Evolutionary conservation across 2,888 invertebrate species (phyloP).

Genomic region (Habrosyne pyritoides): DNA sequence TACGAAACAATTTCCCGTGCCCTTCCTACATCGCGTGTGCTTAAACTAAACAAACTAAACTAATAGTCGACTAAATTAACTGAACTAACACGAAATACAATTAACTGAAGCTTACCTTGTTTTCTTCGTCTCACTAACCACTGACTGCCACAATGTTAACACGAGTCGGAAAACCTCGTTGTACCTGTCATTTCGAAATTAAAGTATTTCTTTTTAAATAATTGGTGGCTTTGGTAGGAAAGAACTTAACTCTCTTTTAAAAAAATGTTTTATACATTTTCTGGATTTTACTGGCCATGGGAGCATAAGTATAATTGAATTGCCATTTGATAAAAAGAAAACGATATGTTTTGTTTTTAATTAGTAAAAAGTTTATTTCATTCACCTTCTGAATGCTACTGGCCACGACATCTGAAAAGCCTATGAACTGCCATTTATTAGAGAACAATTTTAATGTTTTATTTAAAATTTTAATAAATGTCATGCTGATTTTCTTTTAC

Average conservation of each 20-base stretch:
- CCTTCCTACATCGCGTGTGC: slow-evolving; percentile 38
- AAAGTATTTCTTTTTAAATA: background rate
- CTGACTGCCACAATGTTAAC: slow-evolving; percentile 11
- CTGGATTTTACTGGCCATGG: too few species aligned
- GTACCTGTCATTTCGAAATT: background rate
- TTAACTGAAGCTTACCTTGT: slow-evolving; percentile 34
- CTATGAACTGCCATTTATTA: background rate
- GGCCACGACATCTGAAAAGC: background rate
- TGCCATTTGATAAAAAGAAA: too few species aligned
- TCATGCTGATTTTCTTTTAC: background rate
- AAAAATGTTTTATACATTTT: too few species aligned
- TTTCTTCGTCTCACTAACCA: slow-evolving; percentile 10
- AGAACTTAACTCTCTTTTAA: too few species aligned
- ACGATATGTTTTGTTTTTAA: too few species aligned
- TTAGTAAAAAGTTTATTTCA: background rate
- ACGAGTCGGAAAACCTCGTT: slow-evolving; percentile 9
- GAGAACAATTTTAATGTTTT: background rate
- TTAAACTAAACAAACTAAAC: slow-evolving; percentile 37
- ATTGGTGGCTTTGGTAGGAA: background rate
- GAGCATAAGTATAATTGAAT: too few species aligned
- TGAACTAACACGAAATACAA: slow-evolving; percentile 41
- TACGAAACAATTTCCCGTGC: slow-evolving; percentile 10
- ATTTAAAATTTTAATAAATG: background rate
- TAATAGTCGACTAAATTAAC: slow-evolving; percentile 47
- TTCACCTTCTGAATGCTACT: background rate